Evolutionary conservation across 2,888 invertebrate species (phyloP).

Genomic region (Notocelia uddmanniana): DNA sequence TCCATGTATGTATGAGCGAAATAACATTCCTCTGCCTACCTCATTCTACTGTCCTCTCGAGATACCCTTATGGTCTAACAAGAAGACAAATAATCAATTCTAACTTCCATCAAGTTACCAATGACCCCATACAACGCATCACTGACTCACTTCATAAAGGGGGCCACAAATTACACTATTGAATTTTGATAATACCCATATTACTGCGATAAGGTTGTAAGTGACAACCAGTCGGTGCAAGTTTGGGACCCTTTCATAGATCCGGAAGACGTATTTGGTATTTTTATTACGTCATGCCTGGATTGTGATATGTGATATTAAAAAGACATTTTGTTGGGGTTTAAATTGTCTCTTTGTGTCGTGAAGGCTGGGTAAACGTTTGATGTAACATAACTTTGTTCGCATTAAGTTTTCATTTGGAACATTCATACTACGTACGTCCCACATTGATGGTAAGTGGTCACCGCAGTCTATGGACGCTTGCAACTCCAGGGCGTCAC

Average conservation of each 20-base stretch:
- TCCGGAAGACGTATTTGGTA: neutral
- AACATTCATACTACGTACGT: no score
- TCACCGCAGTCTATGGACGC: no score
- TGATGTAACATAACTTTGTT: no score
- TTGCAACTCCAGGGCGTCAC: no score
- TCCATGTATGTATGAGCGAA: no score
- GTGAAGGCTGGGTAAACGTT: no score
- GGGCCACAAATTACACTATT: constrained; percentile 1
- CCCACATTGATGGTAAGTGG: no score
- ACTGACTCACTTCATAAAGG: neutral
- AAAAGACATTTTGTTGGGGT: constrained; percentile 19
- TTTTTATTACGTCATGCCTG: constrained; percentile 1
- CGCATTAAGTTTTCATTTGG: neutral
- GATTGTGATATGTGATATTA: neutral
- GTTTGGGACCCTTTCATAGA: neutral
- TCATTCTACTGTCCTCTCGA: no score
- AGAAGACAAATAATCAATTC: neutral
- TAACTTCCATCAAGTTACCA: neutral
- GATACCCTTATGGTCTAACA: neutral
- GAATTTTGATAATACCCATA: constrained; percentile 3
- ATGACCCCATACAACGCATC: neutral
- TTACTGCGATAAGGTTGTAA: neutral
- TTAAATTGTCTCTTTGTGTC: neutral
- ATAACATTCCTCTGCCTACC: no score
- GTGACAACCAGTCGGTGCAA: neutral